These are phyloP conservation scores for Cyclargus thomasi DNA, from an alignment of 1,140 invertebrate genomes.

Conservation along the genomic window DNA sequence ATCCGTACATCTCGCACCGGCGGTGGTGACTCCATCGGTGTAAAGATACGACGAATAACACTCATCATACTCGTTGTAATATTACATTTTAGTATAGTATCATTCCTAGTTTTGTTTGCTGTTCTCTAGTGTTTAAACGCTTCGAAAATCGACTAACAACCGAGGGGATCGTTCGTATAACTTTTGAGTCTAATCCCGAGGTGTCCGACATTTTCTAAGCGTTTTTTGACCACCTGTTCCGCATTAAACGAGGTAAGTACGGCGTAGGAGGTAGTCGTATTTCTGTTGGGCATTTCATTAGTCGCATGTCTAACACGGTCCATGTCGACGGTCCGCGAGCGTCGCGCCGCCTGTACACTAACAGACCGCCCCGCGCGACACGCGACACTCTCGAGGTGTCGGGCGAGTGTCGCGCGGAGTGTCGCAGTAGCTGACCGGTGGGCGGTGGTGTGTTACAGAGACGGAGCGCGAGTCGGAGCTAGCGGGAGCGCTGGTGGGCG, in stretches of 20 bases:
- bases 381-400: no score
- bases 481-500: slow-evolving; percentile 78
- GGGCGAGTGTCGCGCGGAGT: background rate
- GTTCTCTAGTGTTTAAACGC: background rate
- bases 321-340: background rate
- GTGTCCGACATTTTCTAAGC: background rate
- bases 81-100: background rate
- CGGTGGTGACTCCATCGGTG: background rate
- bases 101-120: background rate
- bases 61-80: background rate
- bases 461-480: slow-evolving; percentile 87
- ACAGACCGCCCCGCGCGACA: background rate
- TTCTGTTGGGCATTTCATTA: background rate
- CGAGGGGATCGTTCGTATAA: background rate
- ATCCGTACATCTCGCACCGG: no score
- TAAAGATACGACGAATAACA: background rate
- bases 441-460: slow-evolving; percentile 75
- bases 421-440: background rate
- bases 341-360: background rate
- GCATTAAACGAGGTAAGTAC: background rate
- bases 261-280: background rate
- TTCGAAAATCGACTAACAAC: background rate
- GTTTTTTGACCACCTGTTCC: background rate
- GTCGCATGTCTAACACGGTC: background rate
- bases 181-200: background rate